Evolutionary conservation across 2,888 invertebrate genomes (phyloP), one percentile per base, ranked within the genome.

Genomic region (Heliconius charithonia): DNA sequence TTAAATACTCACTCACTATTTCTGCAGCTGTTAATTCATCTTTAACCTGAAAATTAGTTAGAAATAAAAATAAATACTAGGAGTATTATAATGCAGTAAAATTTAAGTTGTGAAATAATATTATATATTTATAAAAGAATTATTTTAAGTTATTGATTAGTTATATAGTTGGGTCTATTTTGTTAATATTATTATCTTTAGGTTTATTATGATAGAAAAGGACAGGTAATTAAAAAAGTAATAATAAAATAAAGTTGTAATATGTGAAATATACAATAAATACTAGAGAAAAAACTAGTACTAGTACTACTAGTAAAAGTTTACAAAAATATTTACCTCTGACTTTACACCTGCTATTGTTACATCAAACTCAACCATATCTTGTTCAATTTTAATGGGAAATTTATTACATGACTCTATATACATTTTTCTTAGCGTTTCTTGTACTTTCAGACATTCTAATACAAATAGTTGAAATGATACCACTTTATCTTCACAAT

Each of bases 401-500:
- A 86, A 82, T 66, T 84, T 82, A 70, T 84, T 82, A 80, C 80
- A 81, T 79, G 75, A 83, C 19, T 87, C 89, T 81, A 86, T 83
- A 86, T 82, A 88, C 84, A 91, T 84, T 80, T 87, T 88, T 79
- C 88, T 90, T 56, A 93, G 84, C 77, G 85, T 86, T 71, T 93
- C 92, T 84, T 95, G 94, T 59, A 88, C 88, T 85, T 92, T 93
- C 79, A 89, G 90, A 83, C 94, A 94, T 85, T 95, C 93, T 81
- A 93, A 84, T 66, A 93, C 86, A 89, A 92, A 95, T 74, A 93
- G 83, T 84, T 94, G 92, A 83, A 94, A 93, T 56, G 92, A 89
- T n/a, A 94, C 88, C 85, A 95, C 89, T 85, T 90, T 95, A 81
- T 94, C 94, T 86, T 94, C 94, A 87, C 95, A 95, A 79, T 90